These are phyloP conservation scores for Bombyx mandarina DNA, from an alignment of 1,140 invertebrate species.

Conservation along the genomic window DNA sequence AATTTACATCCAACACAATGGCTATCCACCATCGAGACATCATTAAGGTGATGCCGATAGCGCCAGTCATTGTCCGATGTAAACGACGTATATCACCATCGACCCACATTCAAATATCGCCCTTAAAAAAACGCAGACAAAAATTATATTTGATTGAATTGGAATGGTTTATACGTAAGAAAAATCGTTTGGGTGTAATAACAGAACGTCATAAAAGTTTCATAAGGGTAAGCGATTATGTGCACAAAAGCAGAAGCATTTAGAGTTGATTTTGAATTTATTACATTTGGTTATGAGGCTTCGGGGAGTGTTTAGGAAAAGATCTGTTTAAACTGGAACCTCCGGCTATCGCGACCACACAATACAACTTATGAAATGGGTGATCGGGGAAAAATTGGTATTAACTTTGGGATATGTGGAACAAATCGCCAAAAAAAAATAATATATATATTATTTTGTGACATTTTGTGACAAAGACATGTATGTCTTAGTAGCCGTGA, in stretches of 20 bases:
- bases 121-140: slow-evolving; percentile 19
- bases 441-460: too few species aligned
- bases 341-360: slow-evolving; percentile 45
- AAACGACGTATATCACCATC: slow-evolving; percentile 30
- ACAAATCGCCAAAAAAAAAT: too few species aligned
- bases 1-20: slow-evolving; percentile 71
- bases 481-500: too few species aligned
- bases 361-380: slow-evolving; percentile 60
- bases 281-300: slow-evolving; percentile 15
- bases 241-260: slow-evolving; percentile 24
- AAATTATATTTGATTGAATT: slow-evolving; percentile 12
- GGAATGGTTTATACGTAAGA: slow-evolving; percentile 28
- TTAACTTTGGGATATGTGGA: slow-evolving; percentile 10
- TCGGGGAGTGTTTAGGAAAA: slow-evolving; percentile 35
- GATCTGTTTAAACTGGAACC: slow-evolving; percentile 47
- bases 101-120: slow-evolving; percentile 18
- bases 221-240: slow-evolving; percentile 34
- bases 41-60: slow-evolving; percentile 71
- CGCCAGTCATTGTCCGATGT: slow-evolving; percentile 31
- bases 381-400: slow-evolving; percentile 51
- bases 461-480: too few species aligned
- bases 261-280: slow-evolving; percentile 36
- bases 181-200: slow-evolving; percentile 20
- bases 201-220: slow-evolving; percentile 61
- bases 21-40: slow-evolving; percentile 70